Conservation (phyloP, 2,888 invertebrate genomes). For the Archaeoteleia sp. region DNA sequence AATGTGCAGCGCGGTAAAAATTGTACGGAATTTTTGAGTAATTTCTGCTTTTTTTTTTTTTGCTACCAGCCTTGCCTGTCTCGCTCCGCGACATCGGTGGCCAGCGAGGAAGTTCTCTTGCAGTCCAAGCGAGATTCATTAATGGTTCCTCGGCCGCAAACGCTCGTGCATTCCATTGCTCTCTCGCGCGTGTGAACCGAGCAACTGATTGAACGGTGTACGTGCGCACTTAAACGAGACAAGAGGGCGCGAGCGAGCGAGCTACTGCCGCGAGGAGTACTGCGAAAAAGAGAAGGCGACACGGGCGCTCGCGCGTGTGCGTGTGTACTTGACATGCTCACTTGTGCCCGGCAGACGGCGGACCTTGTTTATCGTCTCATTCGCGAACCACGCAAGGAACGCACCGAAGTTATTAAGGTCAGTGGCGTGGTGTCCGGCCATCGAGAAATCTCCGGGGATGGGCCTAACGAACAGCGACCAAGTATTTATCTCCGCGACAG, state of each 20-base stretch:
- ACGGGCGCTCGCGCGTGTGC: constrained; percentile 24
- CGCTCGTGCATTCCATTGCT: constrained; percentile 54
- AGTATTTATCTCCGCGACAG: constrained; percentile 8
- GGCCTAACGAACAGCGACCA: neutral
- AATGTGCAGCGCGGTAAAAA: too few relatives aligned
- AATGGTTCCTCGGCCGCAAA: constrained; percentile 67
- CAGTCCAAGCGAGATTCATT: constrained; percentile 67
- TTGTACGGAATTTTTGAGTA: too few relatives aligned
- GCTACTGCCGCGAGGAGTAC: constrained; percentile 1
- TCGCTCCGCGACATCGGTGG: constrained; percentile 43
- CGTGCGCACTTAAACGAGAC: constrained; percentile 49
- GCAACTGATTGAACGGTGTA: constrained; percentile 53
- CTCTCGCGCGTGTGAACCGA: constrained; percentile 53
- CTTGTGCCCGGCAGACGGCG: constrained; percentile 58
- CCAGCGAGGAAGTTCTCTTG: constrained; percentile 42
- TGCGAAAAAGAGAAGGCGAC: constrained; percentile 11
- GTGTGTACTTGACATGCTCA: constrained; percentile 62
- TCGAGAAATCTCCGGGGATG: constrained; percentile 12
- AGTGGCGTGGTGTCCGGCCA: constrained; percentile 59
- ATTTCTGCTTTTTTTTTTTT: too few relatives aligned
- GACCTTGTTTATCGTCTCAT: constrained; percentile 69
- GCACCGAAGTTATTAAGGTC: constrained; percentile 69
- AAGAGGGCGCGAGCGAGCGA: constrained; percentile 29
- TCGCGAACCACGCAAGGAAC: constrained; percentile 64
- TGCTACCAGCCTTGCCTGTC: too few relatives aligned